Evolutionary conservation across 2,888 invertebrate species (phyloP).

Genomic region (Trisateles emortualis): DNA sequence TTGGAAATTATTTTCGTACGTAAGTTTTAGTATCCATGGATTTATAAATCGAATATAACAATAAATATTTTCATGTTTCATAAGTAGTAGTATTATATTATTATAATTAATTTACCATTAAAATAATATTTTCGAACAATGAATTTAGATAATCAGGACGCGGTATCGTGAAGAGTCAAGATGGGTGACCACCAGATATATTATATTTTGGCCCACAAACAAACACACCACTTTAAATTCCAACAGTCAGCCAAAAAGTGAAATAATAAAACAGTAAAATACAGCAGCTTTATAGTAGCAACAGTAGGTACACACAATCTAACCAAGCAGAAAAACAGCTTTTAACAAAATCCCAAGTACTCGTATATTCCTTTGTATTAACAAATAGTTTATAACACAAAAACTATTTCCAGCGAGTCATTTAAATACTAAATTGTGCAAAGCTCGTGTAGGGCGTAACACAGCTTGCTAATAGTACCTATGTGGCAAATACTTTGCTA

Average conservation of each 20-base stretch:
- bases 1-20: not conserved
- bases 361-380: not conserved
- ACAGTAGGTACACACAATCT: not conserved
- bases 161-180: too few species aligned
- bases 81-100: too few species aligned
- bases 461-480: not conserved
- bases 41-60: not conserved
- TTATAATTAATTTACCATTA: too few species aligned
- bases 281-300: not conserved
- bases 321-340: not conserved
- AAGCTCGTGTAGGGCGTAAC: too few species aligned
- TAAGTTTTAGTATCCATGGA: not conserved
- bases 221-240: too few species aligned
- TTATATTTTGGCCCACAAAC: too few species aligned
- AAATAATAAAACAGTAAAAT: not conserved
- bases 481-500: not conserved
- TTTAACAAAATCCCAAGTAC: not conserved
- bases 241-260: too few species aligned
- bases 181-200: too few species aligned
- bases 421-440: slow-evolving; percentile 20
- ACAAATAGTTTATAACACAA: not conserved
- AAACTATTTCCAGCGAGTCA: slow-evolving; percentile 20
- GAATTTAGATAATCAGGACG: too few species aligned
- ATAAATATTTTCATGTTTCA: not conserved
- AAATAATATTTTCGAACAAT: too few species aligned